Base-by-base conservation (phyloP, 2,113 vertebrate species). In the Toxostoma redivivum region DNA sequence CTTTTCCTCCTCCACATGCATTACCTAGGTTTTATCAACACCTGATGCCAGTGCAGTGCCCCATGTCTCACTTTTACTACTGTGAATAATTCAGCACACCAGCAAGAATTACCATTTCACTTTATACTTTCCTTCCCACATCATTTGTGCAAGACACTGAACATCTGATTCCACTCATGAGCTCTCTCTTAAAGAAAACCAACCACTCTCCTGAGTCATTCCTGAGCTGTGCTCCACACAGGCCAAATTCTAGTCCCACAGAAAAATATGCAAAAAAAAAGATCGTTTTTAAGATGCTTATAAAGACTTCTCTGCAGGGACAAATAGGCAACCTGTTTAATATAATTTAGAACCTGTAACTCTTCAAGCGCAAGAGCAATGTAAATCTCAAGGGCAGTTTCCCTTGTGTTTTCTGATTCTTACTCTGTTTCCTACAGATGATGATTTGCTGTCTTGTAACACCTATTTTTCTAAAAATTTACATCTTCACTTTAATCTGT, bases 31-130 rank as follows among this genome's bases (percentile, higher is more conserved):
- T 67, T 80, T 70, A 62, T 25, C 86, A 92, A 28, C 50, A 51
- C 27, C 50, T 38, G 64, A 58, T 0, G 1, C 58, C 85, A 54
- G 33, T 6, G 35, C 47, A 62, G 14, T 0, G 18, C 11, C 0
- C 20, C 28, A 6, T 15, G 31, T 18, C 48, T 65, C 4, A 37
- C 30, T 90, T 88, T 22, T 45, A 62, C 45, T 66, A 24, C 45
- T 0, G 0, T 51, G 31, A 87, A 57, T 60, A 90, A 85, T 61
- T 65, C 62, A 69, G 45, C 23, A 60, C 20, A 56, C 28, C 25
- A 50, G 61, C 40, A 88, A 54, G 38, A 94, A 72, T 2, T 27
- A 10, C 30, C 19, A 60, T 45, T 82, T 48, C 44, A 72, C 72
- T 72, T 74, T 53, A 12, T 12, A 77, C 17, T 12, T 82, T 57